Evolutionary conservation across 2,797 vertebrate genomes (phyloP).

Genomic region (Jordanella pulchra): DNA sequence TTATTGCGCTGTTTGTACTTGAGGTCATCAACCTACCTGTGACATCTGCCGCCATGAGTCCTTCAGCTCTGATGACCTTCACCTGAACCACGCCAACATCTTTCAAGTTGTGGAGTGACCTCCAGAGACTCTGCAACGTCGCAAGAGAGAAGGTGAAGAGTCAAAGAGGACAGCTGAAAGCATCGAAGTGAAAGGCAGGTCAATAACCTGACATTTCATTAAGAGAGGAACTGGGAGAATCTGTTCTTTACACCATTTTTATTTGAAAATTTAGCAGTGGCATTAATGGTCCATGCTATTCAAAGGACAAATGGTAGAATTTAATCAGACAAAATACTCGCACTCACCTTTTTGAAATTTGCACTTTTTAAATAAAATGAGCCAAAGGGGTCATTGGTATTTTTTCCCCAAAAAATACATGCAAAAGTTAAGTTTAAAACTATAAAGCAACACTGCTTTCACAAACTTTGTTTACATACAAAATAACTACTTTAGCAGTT

Average conservation of each 20-base stretch:
- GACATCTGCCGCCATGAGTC: conserved; percentile 97
- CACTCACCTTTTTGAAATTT: conserved; percentile 40
- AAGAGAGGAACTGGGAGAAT: conserved; percentile 68
- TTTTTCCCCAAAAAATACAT: background rate
- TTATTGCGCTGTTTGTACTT: conserved; percentile 20
- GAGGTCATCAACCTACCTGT: conserved; percentile 84
- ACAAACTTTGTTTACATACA: background rate
- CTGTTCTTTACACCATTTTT: conserved; percentile 65
- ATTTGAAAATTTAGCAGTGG: conserved; percentile 70
- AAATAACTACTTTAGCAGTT: background rate
- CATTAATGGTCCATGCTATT: conserved; percentile 61
- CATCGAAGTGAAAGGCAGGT: conserved; percentile 61
- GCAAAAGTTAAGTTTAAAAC: background rate
- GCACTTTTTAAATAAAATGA: conserved; percentile 31
- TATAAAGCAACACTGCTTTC: background rate
- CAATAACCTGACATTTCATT: conserved; percentile 76
- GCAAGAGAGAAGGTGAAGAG: conserved; percentile 55
- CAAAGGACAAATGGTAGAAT: conserved; percentile 54
- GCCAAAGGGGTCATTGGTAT: conserved; percentile 11
- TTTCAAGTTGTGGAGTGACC: conserved; percentile 90
- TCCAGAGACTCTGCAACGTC: conserved; percentile 84
- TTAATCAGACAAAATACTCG: conserved; percentile 50
- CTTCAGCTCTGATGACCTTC: conserved; percentile 96
- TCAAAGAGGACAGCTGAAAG: conserved; percentile 66
- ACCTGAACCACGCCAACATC: conserved; percentile 97